Percentiles rank a stretch among this genome's conserved stretches.
Evolutionary conservation across 2,797 vertebrate species (phyloP).

Genomic region (Odontamblyopus rebecca): DNA sequence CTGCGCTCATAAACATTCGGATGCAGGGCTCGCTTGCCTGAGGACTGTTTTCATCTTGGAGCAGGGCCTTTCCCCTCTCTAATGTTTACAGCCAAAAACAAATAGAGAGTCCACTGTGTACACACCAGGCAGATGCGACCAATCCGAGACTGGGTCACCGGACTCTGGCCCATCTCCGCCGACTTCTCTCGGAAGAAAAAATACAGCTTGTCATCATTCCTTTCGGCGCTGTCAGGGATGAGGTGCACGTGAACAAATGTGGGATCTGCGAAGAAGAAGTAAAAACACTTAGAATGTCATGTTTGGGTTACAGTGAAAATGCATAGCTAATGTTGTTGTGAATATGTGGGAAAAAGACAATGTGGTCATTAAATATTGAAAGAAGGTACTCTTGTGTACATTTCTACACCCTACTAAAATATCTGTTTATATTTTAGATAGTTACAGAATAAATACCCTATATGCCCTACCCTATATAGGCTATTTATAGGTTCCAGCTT

Average conservation of each 20-base stretch:
- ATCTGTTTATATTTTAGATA: too few relatives aligned
- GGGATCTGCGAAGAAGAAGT: conserved; percentile 80
- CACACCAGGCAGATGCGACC: conserved; percentile 96
- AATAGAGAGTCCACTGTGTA: conserved; percentile 46
- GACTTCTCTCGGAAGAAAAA: conserved; percentile 99
- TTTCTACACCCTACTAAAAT: too few relatives aligned
- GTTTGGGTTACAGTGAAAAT: conserved; percentile 41
- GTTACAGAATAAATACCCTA: neutral
- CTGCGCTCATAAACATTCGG: conserved; percentile 35
- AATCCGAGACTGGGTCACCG: conserved; percentile 90
- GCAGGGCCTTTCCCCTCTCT: conserved; percentile 44
- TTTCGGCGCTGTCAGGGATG: conserved; percentile 94
- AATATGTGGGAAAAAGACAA: neutral
- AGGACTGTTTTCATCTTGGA: conserved; percentile 41
- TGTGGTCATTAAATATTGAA: too few relatives aligned
- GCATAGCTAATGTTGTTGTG: conserved; percentile 2
- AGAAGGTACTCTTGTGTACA: too few relatives aligned
- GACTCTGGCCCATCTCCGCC: conserved; percentile 87
- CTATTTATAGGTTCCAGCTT: neutral
- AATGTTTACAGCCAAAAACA: conserved; percentile 49
- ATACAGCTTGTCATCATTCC: conserved; percentile 96
- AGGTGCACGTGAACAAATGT: conserved; percentile 92
- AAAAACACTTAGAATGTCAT: conserved; percentile 30
- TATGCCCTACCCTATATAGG: too few relatives aligned
- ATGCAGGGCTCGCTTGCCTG: conserved; percentile 31